Evolutionary conservation across 1,140 invertebrate genomes (phyloP), one percentile per base, ranked within the genome.

Genomic region (Drosophila sproati): DNA sequence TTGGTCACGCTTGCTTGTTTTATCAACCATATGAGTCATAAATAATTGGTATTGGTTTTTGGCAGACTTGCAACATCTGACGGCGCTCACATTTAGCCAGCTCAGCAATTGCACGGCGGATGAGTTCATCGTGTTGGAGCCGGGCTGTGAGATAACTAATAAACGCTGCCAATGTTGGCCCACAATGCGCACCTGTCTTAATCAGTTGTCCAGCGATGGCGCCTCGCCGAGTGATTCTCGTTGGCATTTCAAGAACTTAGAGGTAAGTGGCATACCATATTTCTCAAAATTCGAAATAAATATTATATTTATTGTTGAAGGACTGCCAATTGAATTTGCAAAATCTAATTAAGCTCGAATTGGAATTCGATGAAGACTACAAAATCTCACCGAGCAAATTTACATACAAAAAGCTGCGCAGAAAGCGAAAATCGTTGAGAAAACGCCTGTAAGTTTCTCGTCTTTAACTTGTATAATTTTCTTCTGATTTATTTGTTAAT

Each of bases 281-380:
- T 20, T 3, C 0, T 3, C 29, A 20, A 12, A 3, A 12, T 12
- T 41, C 10, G n/a, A 29, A 29, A 34, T n/a, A 47, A 35, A 6
- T 20, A 12, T 31, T 29, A 45, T 48, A 20, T 34, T 48, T 35
- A 3, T 32, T n/a, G 10, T 3, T 1, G 5, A 45, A 92, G 91
- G 91, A 92, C 72, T 92, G 91, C 78, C 91, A 92, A 75, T 77
- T 92, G 54, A 92, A 92, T 76, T 90, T 92, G 78, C 83, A 91
- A 74, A 92, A 92, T 87, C 72, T 92, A 31, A 83, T 92, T 41
- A 91, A 92, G 75, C 73, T 90, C 59, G 91, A 92, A 82, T 75
- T 77, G 77, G 91, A 92, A 77, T 92, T 92, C 75, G 91, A 92
- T 88, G 91, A 92, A 78, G 91, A 92, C 79, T 92, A 92, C 52